Percentiles rank a stretch among this genome's conserved stretches.
Conservation (phyloP, 2,888 invertebrate genomes). For the Trileptium ribeirensis region DNA sequence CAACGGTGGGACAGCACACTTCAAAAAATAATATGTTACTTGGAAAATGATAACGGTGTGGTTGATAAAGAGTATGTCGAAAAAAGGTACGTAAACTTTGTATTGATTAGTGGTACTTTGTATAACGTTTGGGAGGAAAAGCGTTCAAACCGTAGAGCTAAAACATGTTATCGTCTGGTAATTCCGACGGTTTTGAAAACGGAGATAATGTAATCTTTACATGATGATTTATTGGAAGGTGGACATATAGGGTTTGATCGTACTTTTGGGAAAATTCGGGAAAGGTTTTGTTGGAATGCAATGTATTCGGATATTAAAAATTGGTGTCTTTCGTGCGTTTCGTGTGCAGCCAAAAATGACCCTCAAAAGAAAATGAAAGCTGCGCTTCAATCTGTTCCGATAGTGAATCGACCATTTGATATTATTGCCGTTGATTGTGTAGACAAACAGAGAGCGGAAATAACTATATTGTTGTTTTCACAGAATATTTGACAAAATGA, state of each 20-base stretch:
- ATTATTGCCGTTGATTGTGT: not conserved
- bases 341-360: not conserved
- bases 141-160: no score
- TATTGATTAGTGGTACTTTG: no score
- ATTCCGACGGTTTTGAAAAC: not conserved
- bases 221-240: slow-evolving; percentile 2
- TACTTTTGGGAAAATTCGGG: not conserved
- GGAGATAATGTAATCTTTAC: not conserved
- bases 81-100: no score
- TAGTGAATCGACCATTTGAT: slow-evolving; percentile 8
- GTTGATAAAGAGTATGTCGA: no score
- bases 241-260: not conserved
- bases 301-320: not conserved
- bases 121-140: no score
- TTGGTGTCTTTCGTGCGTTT: not conserved
- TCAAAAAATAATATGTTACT: no score
- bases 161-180: no score
- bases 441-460: slow-evolving; percentile 5
- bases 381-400: not conserved
- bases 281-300: not conserved
- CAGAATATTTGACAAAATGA: slow-evolving; percentile 13
- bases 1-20: no score
- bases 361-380: not conserved
- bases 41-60: no score
- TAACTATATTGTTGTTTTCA: slow-evolving; percentile 19